Base-by-base conservation (phyloP, 2,797 vertebrate genomes). In the Sebastes wilsoni region DNA sequence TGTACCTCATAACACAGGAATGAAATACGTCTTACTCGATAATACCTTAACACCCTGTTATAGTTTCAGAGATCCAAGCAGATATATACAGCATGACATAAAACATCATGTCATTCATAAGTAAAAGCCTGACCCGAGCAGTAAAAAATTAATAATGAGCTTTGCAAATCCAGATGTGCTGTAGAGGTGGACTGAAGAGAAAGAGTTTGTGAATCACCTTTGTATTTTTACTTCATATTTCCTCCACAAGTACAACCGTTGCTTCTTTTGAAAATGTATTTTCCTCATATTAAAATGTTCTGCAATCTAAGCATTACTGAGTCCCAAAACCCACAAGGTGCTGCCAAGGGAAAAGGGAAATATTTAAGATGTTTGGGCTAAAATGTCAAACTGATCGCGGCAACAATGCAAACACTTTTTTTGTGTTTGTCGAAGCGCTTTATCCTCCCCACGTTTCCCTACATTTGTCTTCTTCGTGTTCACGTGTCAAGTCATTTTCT, bases 391-490 rank as follows among this genome's bases (percentile, higher is more conserved):
- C 72, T 28, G 14, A 68, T 79, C 62, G 42, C 20, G 7, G 55
- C 62, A 59, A 81, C 34, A 70, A 81, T 67, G 56, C 46, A 80
- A 80, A 83, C 58, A 76, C 22, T 72, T 66, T 9, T 9, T 54
- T 20, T 10, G 1, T 66, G 27, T 67, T 70, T 70, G 42, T 23
- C 11, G 8, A 80, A 79, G 42, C 22, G 56, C 54, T 77, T 78
- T 62, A 71, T 80, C 52, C 59, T 65, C 30, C 8, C 59, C 30
- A 0, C 9, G 11, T 81, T 87, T 80, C 77, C 75, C 65, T 70
- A 11, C 28, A 71, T 75, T 69, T 77, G 42, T 80, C 85, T 83
- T 87, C 75, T 84, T 86, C 54, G 60, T 61, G 38, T 66, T 82
- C 66, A 59, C 30, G 28, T 80, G 72, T 84, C 70, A 66, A 72